Percentiles rank a stretch among this genome's conserved stretches.
Conservation (phyloP, 2,797 vertebrate genomes). For the Merluccius polli region DNA sequence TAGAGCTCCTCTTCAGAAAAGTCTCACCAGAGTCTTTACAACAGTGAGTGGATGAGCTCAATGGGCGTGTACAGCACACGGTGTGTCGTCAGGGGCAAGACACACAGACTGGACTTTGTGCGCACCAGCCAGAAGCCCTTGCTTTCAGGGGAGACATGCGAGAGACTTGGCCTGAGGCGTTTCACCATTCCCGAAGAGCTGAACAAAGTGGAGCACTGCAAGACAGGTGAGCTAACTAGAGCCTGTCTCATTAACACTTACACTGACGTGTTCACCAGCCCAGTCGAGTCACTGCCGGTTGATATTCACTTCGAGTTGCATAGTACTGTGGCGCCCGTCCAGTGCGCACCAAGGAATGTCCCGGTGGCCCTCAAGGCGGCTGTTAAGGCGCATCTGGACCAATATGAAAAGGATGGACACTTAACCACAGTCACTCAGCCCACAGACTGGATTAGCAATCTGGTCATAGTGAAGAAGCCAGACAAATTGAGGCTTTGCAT, state of each 20-base stretch:
- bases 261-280: conserved; percentile 14
- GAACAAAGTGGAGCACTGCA: background rate
- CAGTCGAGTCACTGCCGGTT: conserved; percentile 20
- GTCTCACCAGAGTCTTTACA: conserved; percentile 27
- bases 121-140: conserved; percentile 7
- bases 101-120: conserved; percentile 23
- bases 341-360: conserved; percentile 22
- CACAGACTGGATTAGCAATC: too few relatives aligned
- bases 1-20: conserved; percentile 4
- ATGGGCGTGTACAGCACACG: conserved; percentile 20
- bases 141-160: too few relatives aligned
- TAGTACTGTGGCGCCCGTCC: conserved; percentile 9
- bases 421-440: too few relatives aligned
- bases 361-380: conserved; percentile 21
- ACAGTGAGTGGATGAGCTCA: conserved; percentile 3
- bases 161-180: conserved; percentile 1
- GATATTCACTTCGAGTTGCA: conserved; percentile 21
- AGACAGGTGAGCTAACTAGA: conserved; percentile 6
- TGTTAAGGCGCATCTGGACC: conserved; percentile 28
- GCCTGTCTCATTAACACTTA: background rate
- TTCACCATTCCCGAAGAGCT: conserved; percentile 26
- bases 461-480: background rate
- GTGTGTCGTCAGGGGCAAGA: conserved; percentile 15
- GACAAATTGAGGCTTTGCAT: background rate
- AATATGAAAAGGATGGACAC: conserved; percentile 12